Evolutionary conservation across 2,888 invertebrate species (phyloP).

Genomic region (Mimas tiliae): DNA sequence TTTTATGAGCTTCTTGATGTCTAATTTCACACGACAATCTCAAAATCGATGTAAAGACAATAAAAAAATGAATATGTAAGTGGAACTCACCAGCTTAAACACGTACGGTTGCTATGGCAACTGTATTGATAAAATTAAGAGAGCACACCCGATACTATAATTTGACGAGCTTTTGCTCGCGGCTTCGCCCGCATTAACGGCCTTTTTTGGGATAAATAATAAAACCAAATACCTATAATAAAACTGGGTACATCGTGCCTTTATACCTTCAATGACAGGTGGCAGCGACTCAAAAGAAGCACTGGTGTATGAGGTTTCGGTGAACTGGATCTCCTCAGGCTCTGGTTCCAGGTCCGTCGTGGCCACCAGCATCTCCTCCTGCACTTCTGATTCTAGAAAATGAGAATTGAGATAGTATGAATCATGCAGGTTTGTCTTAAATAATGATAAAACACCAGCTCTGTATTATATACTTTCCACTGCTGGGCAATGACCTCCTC

Average conservation of each 20-base stretch:
- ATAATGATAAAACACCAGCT: no score
- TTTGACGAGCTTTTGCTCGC: no score
- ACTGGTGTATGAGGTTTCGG: constrained; percentile 76
- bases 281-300: constrained; percentile 74
- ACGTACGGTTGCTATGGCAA: not conserved
- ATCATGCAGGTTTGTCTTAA: no score
- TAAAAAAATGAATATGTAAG: constrained; percentile 1
- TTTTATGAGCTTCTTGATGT: no score
- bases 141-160: no score
- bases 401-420: no score
- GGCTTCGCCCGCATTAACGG: no score
- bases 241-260: no score
- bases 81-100: not conserved
- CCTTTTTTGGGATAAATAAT: no score
- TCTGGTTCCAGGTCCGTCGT: constrained; percentile 63
- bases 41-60: not conserved
- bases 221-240: no score
- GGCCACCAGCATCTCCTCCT: constrained; percentile 56
- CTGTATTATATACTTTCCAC: no score
- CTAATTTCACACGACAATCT: not conserved
- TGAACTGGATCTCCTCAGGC: constrained; percentile 68
- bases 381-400: constrained; percentile 53
- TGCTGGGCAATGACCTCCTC: no score
- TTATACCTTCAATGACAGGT: constrained; percentile 56
- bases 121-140: not conserved